phyloP scores from a whole-genome alignment of 2,888 invertebrate genomes.

The Thera britannica region DNA sequence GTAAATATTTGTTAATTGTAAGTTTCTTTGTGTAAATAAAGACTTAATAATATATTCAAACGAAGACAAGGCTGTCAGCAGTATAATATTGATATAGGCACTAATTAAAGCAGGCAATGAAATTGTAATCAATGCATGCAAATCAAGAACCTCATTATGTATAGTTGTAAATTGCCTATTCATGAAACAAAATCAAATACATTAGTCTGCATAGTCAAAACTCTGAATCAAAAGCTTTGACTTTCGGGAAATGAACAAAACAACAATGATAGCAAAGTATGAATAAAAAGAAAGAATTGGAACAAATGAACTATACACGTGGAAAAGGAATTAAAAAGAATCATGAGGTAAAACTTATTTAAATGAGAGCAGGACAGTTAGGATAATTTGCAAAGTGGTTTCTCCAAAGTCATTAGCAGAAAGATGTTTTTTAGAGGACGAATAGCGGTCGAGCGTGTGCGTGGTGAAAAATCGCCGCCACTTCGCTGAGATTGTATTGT shows the following conservation, averaged over 20 bases:
- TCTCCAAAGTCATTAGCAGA: slow-evolving; percentile 33
- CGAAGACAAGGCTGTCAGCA: too few relatives aligned
- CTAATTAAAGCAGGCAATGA: background rate
- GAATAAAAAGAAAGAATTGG: background rate
- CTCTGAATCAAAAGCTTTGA: slow-evolving; percentile 6
- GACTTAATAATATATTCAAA: too few relatives aligned
- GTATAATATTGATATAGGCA: background rate
- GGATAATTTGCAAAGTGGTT: slow-evolving; percentile 44
- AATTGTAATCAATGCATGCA: slow-evolving; percentile 7
- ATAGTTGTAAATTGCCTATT: slow-evolving; percentile 8
- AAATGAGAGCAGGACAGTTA: slow-evolving; percentile 32
- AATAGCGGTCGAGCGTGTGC: slow-evolving; percentile 50
- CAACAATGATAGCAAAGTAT: background rate
- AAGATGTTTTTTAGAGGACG: slow-evolving; percentile 46
- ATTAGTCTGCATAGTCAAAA: slow-evolving; percentile 5
- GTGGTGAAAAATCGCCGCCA: slow-evolving; percentile 25
- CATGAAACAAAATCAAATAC: slow-evolving; percentile 11
- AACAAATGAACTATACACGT: background rate
- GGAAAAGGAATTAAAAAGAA: slow-evolving; percentile 1
- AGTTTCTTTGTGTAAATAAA: too few relatives aligned
- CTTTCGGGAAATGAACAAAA: slow-evolving; percentile 2
- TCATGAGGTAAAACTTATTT: slow-evolving; percentile 5
- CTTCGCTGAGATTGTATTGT: slow-evolving; percentile 15
- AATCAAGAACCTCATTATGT: slow-evolving; percentile 4
- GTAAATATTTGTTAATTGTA: too few relatives aligned